phyloP scores from a whole-genome alignment of 2,113 vertebrate genomes.

The Girardinichthys multiradiatus region DNA sequence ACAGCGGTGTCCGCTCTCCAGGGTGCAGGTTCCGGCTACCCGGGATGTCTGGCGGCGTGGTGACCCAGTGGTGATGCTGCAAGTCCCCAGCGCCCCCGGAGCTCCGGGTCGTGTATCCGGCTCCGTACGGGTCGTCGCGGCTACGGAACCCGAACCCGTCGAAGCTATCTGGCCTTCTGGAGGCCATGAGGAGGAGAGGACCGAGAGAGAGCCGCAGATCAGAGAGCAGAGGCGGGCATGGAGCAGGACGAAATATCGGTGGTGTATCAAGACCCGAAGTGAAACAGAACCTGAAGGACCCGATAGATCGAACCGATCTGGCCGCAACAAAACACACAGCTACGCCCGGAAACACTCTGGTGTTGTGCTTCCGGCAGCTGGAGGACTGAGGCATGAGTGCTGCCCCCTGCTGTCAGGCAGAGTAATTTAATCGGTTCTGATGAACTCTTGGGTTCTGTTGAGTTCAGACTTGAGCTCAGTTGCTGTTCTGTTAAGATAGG shows the following conservation, averaged over 20 bases:
- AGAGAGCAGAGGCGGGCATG: neutral
- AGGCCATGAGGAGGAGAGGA: slow-evolving; percentile 80
- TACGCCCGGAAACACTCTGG: neutral
- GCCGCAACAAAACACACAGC: neutral
- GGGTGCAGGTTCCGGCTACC: slow-evolving; percentile 94
- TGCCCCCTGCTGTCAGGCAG: neutral
- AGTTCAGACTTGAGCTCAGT: no score
- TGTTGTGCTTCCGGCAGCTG: neutral
- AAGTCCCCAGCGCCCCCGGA: slow-evolving; percentile 80
- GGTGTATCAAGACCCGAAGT: neutral
- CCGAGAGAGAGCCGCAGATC: neutral
- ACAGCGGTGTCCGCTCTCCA: slow-evolving; percentile 86
- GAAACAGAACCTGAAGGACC: neutral
- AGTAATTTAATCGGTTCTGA: neutral
- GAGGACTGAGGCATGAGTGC: neutral
- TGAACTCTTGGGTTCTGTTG: no score
- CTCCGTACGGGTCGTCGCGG: slow-evolving; percentile 80
- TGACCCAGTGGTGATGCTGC: slow-evolving; percentile 88
- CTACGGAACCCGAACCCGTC: slow-evolving; percentile 88
- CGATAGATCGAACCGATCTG: neutral
- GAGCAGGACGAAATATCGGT: neutral
- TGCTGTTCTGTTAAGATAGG: no score
- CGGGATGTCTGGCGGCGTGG: slow-evolving; percentile 92
- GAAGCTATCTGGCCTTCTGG: slow-evolving; percentile 91
- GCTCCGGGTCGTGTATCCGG: slow-evolving; percentile 71